phyloP scores from a whole-genome alignment of 2,113 vertebrate genomes.

The Sus scrofa region T2T-Sscrofa CM000824.6:56924001-56924500 shows the following conservation, averaged over 20 bases:
- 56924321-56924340: too few species aligned
- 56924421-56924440: not conserved
- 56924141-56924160: not conserved
- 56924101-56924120: constrained; percentile 75
- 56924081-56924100: constrained; percentile 33
- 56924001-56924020: not conserved
- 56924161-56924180: not conserved
- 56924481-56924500: not conserved
- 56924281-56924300: not conserved
- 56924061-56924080: not conserved
- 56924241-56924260: not conserved
- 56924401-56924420: not conserved
- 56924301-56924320: not conserved
- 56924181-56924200: not conserved
- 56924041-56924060: not conserved
- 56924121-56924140: not conserved
- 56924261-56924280: not conserved
- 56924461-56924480: not conserved
- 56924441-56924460: not conserved
- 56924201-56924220: not conserved
- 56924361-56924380: not conserved
- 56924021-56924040: not conserved
- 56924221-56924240: not conserved
- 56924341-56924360: not conserved
- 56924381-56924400: not conserved